Evolutionary conservation across 2,888 invertebrate species (phyloP).

Genomic region (Lepetodrilus schrolli): DNA sequence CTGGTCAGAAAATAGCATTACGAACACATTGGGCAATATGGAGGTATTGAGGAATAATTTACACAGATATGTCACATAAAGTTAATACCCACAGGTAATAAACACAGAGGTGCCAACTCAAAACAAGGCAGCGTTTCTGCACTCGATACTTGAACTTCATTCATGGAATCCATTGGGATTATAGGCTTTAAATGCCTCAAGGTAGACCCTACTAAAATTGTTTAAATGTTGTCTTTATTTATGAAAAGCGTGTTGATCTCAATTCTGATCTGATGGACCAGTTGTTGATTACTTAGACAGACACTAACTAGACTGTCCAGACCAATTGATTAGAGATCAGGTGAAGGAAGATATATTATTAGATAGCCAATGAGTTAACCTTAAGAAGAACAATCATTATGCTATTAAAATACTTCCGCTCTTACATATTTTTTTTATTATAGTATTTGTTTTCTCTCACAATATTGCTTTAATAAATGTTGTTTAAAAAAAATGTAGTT

Average conservation of each 20-base stretch:
- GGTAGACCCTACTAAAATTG: neutral
- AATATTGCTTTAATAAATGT: too few species aligned
- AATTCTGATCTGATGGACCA: neutral
- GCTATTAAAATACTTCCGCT: too few species aligned
- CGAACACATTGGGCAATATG: too few species aligned
- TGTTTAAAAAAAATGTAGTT: too few species aligned
- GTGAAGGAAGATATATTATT: too few species aligned
- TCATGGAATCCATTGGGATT: neutral
- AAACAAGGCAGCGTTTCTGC: neutral
- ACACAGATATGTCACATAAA: neutral
- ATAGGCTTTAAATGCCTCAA: neutral
- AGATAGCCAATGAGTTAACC: too few species aligned
- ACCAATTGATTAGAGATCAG: constrained; percentile 1
- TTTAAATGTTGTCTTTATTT: neutral
- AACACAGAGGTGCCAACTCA: neutral
- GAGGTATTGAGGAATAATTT: neutral
- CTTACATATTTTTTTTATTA: too few species aligned
- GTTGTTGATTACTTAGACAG: neutral
- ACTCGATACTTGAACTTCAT: neutral
- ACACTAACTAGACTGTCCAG: neutral
- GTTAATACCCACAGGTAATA: neutral
- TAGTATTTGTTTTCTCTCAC: too few species aligned
- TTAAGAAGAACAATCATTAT: too few species aligned
- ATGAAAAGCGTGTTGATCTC: constrained; percentile 13
- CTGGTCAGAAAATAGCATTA: too few species aligned